These are phyloP conservation scores for Drosophila colorata DNA, from an alignment of 2,888 invertebrate genomes.

Conservation along the genomic window DNA sequence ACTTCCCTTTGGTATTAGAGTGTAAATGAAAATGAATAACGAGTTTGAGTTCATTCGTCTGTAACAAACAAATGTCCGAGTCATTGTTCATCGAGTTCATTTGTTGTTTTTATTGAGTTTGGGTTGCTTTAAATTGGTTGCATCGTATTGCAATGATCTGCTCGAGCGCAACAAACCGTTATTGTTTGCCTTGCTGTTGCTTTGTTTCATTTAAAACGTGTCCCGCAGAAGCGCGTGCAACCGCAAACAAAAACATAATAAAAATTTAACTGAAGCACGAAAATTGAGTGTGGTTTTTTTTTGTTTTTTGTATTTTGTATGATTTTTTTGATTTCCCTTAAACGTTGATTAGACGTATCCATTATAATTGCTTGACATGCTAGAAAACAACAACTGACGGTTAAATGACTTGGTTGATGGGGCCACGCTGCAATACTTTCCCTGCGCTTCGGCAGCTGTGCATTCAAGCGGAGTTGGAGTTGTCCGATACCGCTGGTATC, in stretches of 20 bases:
- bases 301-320: constrained; percentile 37
- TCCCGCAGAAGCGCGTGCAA: constrained; percentile 62
- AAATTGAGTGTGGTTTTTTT: constrained; percentile 74
- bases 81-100: constrained; percentile 66
- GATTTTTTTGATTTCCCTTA: constrained; percentile 75
- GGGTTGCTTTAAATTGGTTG: constrained; percentile 57
- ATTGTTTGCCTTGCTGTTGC: constrained; percentile 41
- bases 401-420: constrained; percentile 58
- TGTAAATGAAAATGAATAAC: constrained; percentile 21
- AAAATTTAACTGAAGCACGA: constrained; percentile 78
- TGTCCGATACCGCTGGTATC: constrained; percentile 46
- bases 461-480: constrained; percentile 50
- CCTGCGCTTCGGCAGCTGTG: constrained; percentile 48
- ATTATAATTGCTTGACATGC: constrained; percentile 75
- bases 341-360: constrained; percentile 78
- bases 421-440: constrained; percentile 54
- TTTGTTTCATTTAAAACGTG: constrained; percentile 64
- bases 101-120: constrained; percentile 59
- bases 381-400: constrained; percentile 67
- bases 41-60: constrained; percentile 47
- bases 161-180: constrained; percentile 65
- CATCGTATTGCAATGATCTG: constrained; percentile 51
- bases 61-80: constrained; percentile 57
- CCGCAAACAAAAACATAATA: constrained; percentile 73
- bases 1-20: constrained; percentile 1